Percentiles rank a stretch among this genome's conserved stretches.
phyloP scores from a whole-genome alignment of 2,888 invertebrate genomes.

The Scaptomyza polygonia region DNA sequence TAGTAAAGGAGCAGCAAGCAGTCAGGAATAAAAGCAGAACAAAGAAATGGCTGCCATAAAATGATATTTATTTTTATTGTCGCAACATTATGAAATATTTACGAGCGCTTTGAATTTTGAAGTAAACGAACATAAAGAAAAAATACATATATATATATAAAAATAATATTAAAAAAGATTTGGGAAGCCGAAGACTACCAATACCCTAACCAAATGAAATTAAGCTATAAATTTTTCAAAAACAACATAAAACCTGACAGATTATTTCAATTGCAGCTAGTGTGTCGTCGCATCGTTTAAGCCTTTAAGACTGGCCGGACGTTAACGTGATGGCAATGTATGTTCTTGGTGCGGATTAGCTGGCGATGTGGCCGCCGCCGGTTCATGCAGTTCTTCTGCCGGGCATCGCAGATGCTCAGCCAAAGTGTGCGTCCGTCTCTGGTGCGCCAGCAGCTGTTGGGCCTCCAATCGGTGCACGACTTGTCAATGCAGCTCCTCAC shows the following conservation, averaged over 20 bases:
- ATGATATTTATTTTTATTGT: conserved; percentile 77
- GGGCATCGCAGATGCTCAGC: conserved; percentile 66
- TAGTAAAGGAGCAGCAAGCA: conserved; percentile 6
- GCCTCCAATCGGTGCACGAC: conserved; percentile 16
- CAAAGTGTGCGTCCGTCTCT: conserved; percentile 46
- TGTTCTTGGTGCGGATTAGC: conserved; percentile 34
- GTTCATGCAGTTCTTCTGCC: conserved; percentile 61
- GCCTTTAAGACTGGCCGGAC: conserved; percentile 21
- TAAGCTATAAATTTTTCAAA: not conserved
- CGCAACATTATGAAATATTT: conserved; percentile 76
- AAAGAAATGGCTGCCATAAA: conserved; percentile 71
- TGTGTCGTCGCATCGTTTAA: conserved; percentile 10
- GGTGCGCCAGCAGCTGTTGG: conserved; percentile 61
- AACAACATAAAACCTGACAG: not conserved
- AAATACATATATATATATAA: not conserved
- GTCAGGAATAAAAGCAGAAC: conserved; percentile 29
- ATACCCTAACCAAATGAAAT: not conserved
- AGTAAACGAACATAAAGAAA: conserved; percentile 4
- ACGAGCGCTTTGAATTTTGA: conserved; percentile 55
- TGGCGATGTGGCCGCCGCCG: conserved; percentile 17
- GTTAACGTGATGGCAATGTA: conserved; percentile 21
- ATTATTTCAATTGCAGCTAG: not conserved
- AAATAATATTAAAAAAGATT: not conserved
- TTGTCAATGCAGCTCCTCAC: conserved; percentile 12
- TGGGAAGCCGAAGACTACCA: not conserved